phyloP scores from a whole-genome alignment of 2,797 vertebrate species.

The Sphenopsis melanotis region DNA sequence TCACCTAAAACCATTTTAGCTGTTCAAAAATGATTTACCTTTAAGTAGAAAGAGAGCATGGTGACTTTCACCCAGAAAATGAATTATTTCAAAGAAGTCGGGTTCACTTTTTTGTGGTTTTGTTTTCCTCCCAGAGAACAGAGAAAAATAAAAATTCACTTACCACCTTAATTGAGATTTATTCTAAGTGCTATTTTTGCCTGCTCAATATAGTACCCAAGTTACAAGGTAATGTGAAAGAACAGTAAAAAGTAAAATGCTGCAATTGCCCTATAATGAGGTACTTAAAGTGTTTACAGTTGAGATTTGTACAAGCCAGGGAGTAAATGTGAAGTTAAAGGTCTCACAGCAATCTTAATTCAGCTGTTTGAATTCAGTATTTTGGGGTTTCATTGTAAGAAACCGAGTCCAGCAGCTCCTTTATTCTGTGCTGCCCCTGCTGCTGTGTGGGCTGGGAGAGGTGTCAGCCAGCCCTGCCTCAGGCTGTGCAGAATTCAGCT shows the following conservation, averaged over 20 bases:
- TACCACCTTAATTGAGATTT: conserved; percentile 12
- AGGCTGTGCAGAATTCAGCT: background rate
- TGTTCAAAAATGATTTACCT: background rate
- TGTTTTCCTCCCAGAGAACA: background rate
- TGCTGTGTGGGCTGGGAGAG: background rate
- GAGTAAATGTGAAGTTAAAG: conserved; percentile 5
- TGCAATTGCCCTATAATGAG: conserved; percentile 13
- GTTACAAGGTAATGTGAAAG: conserved; percentile 11
- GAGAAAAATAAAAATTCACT: background rate
- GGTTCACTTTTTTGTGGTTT: background rate
- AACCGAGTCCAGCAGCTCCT: background rate
- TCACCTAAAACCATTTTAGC: background rate
- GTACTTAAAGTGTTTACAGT: background rate
- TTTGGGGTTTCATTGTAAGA: background rate
- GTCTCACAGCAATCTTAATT: background rate
- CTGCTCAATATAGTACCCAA: background rate
- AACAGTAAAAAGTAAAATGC: conserved; percentile 6
- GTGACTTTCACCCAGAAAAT: background rate
- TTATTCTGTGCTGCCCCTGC: background rate
- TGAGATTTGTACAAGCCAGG: background rate
- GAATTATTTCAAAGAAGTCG: background rate
- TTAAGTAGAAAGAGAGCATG: background rate
- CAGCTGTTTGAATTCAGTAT: background rate
- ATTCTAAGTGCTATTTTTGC: background rate
- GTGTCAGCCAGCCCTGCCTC: background rate